These are phyloP conservation scores for Procambarus virginalis DNA, from an alignment of 1,140 invertebrate species.

Conservation along the genomic window DNA sequence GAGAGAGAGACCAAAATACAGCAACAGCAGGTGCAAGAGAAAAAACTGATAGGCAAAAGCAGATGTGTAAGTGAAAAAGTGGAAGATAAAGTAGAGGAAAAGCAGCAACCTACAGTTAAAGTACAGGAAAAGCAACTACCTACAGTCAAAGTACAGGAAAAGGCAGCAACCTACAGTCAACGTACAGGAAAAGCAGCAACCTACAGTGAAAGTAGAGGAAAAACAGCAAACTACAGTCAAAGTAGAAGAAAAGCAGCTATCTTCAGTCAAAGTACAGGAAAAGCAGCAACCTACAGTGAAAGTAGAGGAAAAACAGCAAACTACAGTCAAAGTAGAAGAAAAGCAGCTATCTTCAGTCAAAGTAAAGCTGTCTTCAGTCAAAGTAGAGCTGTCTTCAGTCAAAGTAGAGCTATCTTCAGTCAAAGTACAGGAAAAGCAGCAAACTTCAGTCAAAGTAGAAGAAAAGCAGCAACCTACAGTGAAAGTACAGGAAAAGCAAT, in stretches of 20 bases:
- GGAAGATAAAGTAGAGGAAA: not conserved
- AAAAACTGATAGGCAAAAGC: too few species aligned
- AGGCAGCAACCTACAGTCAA: not conserved
- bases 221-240: not conserved
- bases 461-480: not conserved
- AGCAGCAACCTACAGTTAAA: not conserved
- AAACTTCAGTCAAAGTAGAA: not conserved
- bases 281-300: not conserved
- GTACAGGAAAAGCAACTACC: not conserved
- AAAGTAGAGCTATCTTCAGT: not conserved
- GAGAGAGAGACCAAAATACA: too few species aligned
- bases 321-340: not conserved
- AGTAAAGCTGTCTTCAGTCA: not conserved
- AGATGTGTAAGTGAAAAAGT: too few species aligned
- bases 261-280: not conserved
- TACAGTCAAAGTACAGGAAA: not conserved
- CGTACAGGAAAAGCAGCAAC: not conserved
- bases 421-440: not conserved
- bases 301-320: not conserved
- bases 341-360: not conserved
- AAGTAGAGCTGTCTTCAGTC: not conserved
- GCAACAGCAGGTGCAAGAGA: too few species aligned
- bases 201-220: not conserved
- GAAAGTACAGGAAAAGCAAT: not conserved
- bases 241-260: not conserved